Evolutionary conservation across 1,140 invertebrate genomes (phyloP), one percentile per base, ranked within the genome.

Genomic region (Agraylea sexmaculata): DNA sequence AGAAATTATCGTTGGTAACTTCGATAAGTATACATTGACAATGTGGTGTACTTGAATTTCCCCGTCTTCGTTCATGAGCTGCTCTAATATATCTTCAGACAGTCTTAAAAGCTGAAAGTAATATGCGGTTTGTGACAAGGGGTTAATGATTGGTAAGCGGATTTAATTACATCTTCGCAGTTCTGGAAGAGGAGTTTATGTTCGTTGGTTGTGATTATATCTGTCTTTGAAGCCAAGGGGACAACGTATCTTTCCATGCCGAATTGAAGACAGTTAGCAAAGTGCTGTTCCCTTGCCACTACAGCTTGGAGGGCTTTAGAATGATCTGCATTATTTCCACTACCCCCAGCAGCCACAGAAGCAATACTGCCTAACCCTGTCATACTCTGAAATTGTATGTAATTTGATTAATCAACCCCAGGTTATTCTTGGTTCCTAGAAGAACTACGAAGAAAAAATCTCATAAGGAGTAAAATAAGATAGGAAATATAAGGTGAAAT

Each of bases 151-250:
- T 42, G 13, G 15, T 21, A 20, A 7, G 13, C 17, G 17, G 28
- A 25, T 4, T 5, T 20, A 40, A 31, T 49, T 62, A 77, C 75
- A 64, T 87, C 84, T 58, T 87, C 83, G 38, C 80, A 71, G 57
- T 87, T 87, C 62, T 87, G 84, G 55, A 87, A 87, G 8, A 87
- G 62, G 6, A 78, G 71, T 54, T 76, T 69, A 57, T 87, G 82
- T 52, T 87, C 83, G 18, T 71, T 70, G 3, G 75, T 68, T 1
- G 75, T 74, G 11, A 86, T 73, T 2, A 87, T 64, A 47, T 87
- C 83, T 30, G 72, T 73, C 37, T 78, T 69, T 50, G 86, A 81
- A 2, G 72, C 62, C 38, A 87, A 51, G 0, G 83, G 78, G 4
- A 72, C 72, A 11, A 82, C 71, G 52, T 84, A 87, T 38, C 81